A percentile compares a stretch with the other conserved stretches of the same genome.
Evolutionary conservation across 2,888 invertebrate species (phyloP).

Genomic region (Ophion ventricosus): DNA sequence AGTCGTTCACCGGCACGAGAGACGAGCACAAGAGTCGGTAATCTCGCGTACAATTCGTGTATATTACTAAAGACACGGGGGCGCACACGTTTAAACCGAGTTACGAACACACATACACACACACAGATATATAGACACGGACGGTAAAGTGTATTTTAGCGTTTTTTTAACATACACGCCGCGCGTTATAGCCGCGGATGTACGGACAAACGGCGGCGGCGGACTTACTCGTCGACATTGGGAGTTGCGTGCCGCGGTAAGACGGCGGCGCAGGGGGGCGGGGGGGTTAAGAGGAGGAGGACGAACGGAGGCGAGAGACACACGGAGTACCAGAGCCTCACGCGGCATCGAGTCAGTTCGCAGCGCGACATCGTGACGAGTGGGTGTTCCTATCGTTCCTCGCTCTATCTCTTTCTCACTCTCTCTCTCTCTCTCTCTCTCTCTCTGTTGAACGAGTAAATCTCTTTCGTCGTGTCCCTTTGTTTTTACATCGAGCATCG

Average conservation of each 20-base stretch:
- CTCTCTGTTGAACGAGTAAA: conserved; percentile 9
- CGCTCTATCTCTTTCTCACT: conserved; percentile 22
- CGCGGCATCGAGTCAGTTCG: conserved; percentile 78
- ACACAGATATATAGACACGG: neutral
- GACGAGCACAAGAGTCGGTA: conserved; percentile 42
- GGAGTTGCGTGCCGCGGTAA: conserved; percentile 41
- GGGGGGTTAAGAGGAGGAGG: conserved; percentile 7
- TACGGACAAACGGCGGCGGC: conserved; percentile 63
- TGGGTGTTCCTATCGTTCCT: conserved; percentile 69
- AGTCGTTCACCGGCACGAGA: conserved; percentile 52
- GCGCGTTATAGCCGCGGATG: neutral
- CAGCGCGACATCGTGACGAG: conserved; percentile 76
- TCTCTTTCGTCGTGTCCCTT: neutral
- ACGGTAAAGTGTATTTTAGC: conserved; percentile 12
- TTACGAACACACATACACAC: neutral
- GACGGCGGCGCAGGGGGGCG: too few species aligned
- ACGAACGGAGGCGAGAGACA: conserved; percentile 67
- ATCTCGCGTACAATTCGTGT: conserved; percentile 49
- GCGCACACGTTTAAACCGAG: neutral
- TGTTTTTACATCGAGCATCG: conserved; percentile 2
- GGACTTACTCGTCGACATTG: conserved; percentile 65
- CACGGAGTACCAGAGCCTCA: conserved; percentile 74
- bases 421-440: conserved; percentile 12
- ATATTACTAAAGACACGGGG: conserved; percentile 42
- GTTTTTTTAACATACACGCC: conserved; percentile 17